Base-by-base conservation (phyloP, 1,140 invertebrate species). In the Scaptomyza pallida region DNA sequence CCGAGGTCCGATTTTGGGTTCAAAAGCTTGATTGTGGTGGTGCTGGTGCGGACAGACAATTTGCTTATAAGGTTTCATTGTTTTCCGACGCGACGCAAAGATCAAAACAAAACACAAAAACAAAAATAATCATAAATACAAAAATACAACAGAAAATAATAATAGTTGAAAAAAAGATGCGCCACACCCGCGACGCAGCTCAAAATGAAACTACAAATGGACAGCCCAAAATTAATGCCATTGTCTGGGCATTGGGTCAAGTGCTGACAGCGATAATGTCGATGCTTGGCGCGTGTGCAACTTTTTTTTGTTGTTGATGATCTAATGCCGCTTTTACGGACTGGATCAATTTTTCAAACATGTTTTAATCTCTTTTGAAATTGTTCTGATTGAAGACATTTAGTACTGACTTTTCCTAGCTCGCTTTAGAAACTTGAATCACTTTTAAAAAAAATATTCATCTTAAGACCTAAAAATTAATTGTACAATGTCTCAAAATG, bases 241-340 rank as follows among this genome's bases (percentile, higher is more conserved):
- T 86, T 86, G 82, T 86, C 72, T 75, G 44, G 56, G 67, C 82
- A 78, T 82, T 86, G 78, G 82, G 82, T 86, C 82, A 86, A 86
- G 82, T 88, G 82, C 82, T 86, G 82, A 75, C 81, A 62, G 73
- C 67, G 57, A 63, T 51, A 45, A 48, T 57, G 40, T 61, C 21
- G 56, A 55, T 55, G 17, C 51, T 54, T 30, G 75, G 78, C 82
- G 83, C 78, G 83, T 89, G 82, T 75, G 64, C 56, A 62, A 50
- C 57, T 43, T 54, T 30, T 30, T 30, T 30, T 30, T 30, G 8
- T 30, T 30, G 52, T 68, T n/a, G 43, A 33, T 67, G 74, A 78
- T 81, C 86, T 77, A 72, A 61, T 61, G 75, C 73, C 48, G 43
- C 41, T 68, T 73, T 72, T 67, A 63, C 26, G 21, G 44, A 26